Base-by-base conservation (phyloP, 2,888 invertebrate species). In the Labia minor region DNA sequence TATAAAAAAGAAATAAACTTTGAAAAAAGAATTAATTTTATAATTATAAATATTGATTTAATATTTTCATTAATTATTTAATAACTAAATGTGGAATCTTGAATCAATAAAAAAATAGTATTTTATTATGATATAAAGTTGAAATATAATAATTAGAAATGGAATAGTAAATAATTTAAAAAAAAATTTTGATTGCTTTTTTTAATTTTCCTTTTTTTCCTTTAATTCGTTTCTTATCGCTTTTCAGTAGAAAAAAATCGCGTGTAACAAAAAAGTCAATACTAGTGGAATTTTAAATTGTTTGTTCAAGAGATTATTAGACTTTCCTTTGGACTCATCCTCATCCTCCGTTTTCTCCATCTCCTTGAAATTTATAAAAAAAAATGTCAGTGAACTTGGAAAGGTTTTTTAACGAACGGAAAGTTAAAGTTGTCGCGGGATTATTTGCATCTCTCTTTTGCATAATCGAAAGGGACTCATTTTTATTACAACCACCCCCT, bases 201-300 rank as follows among this genome's bases (percentile, higher is more conserved):
- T 26, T 26, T 26, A 26, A 26, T 26, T 26, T 8, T 8, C 4
- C 26, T 26, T 26, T 26, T 26, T 49, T 4, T 49, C 16, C n/a
- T 49, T 49, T 49, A 49, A 49, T 49, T 49, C 49, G 49, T 16
- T 49, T 49, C 49, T 49, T 49, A 49, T 49, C 49, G 49, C 16
- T 49, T 49, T 49, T 16, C 6, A 49, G n/a, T 8, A 14, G 6
- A 49, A 49, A 16, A 49, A 49, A 16, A 4, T 11, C 49, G 16
- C 16, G 49, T 49, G 14, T n/a, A 11, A 49, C 14, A 49, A 49
- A 49, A 49, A 49, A 49, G n/a, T 49, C 49, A 49, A 49, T 49
- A 49, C 49, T 49, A 49, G 49, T 49, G 49, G 49, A 49, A 49
- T 49, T 49, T 49, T 49, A 49, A 49, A 49, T 49, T 49, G 49